Evolutionary conservation across 2,888 invertebrate species (phyloP).

Genomic region (Cephus pulcher): DNA sequence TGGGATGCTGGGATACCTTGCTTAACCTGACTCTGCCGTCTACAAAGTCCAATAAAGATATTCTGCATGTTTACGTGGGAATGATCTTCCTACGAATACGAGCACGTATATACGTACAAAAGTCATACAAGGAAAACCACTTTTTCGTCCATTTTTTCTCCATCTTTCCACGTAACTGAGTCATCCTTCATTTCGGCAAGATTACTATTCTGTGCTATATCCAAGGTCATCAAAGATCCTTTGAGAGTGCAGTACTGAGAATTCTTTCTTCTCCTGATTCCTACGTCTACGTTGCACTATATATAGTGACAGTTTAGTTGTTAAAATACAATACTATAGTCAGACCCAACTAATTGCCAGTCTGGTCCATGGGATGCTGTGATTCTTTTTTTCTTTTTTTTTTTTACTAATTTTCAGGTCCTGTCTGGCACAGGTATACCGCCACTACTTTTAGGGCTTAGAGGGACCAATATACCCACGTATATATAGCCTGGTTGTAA

Average conservation of each 20-base stretch:
- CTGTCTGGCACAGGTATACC: not conserved
- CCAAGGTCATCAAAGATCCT: not conserved
- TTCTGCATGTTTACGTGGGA: not conserved
- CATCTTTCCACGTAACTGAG: not conserved
- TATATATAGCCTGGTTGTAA: not conserved
- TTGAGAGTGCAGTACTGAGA: not conserved
- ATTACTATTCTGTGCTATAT: not conserved
- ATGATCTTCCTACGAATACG: not conserved
- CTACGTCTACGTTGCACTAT: too few species aligned
- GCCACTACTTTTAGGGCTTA: not conserved
- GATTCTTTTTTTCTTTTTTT: not conserved
- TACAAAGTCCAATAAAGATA: constrained; percentile 3
- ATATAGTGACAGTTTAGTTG: too few species aligned
- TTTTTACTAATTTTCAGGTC: not conserved
- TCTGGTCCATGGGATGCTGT: not conserved
- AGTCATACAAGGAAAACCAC: not conserved
- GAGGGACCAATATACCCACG: not conserved
- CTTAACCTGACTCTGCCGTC: not conserved
- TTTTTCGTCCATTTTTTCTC: not conserved
- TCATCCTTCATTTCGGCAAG: not conserved
- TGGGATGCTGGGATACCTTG: not conserved
- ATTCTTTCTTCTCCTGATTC: not conserved
- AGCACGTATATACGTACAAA: not conserved
- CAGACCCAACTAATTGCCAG: not conserved
- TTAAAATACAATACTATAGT: too few species aligned